Percentiles rank a stretch among this genome's conserved stretches.
phyloP scores from a whole-genome alignment of 2,113 vertebrate species.

The Ptilorrhoa leucosticta region DNA sequence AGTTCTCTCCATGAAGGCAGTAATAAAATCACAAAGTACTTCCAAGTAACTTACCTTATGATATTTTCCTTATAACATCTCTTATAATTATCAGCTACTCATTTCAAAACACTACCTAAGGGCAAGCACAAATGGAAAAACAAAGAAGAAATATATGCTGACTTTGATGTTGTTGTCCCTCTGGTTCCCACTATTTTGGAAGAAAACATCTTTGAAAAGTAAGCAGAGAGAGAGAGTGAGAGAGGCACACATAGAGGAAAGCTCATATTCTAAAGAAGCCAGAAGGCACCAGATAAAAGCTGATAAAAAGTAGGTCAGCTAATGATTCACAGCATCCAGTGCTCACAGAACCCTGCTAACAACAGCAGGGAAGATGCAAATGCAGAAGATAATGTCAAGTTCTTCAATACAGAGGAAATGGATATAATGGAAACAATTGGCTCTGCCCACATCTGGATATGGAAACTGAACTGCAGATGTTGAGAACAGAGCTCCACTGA shows the following conservation, averaged over 20 bases:
- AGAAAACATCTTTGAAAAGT: conserved; percentile 36
- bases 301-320: conserved; percentile 52
- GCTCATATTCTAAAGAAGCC: conserved; percentile 26
- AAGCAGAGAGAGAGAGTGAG: background rate
- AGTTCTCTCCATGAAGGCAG: background rate
- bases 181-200: background rate
- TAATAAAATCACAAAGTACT: background rate
- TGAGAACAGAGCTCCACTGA: background rate
- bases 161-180: background rate
- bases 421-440: background rate
- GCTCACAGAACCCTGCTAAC: background rate
- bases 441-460: background rate
- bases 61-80: background rate
- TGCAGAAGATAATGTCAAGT: background rate
- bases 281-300: conserved; percentile 58
- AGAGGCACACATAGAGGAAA: background rate
- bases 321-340: conserved; percentile 41
- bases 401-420: background rate
- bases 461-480: background rate
- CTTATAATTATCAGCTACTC: background rate
- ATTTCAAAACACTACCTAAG: background rate
- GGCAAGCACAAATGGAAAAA: background rate
- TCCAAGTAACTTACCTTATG: background rate
- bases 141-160: conserved; percentile 1
- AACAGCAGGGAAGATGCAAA: conserved; percentile 13